These are phyloP conservation scores for Oreotrochilus melanogaster DNA, from an alignment of 2,113 vertebrate genomes.

Conservation along the genomic window DNA sequence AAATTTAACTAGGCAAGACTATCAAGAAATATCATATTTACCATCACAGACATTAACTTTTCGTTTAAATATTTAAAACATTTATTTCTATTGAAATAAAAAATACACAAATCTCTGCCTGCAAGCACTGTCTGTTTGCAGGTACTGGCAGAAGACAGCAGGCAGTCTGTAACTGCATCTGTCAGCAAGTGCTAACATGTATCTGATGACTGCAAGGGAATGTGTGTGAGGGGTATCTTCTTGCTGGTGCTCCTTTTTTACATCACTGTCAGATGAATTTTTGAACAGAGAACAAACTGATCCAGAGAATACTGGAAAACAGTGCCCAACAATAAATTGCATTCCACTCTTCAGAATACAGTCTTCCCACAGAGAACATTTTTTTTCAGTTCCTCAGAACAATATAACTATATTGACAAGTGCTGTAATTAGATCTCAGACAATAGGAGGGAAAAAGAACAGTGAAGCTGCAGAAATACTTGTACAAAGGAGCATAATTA, in stretches of 20 bases:
- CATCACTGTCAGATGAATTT: background rate
- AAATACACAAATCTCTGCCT: background rate
- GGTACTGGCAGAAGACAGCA: background rate
- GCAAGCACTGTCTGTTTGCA: background rate
- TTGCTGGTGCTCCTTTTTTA: background rate
- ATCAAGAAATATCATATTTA: background rate
- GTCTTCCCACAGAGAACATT: background rate
- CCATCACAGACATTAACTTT: background rate
- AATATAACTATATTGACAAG: background rate
- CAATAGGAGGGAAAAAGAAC: background rate
- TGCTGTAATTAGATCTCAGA: slow-evolving; percentile 47
- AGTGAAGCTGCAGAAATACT: slow-evolving; percentile 18
- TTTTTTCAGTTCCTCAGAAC: background rate
- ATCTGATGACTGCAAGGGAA: background rate
- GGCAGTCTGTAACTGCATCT: background rate
- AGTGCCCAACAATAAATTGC: background rate
- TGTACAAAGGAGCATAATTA: slow-evolving; percentile 47
- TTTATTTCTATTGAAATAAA: background rate
- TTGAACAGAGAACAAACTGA: background rate
- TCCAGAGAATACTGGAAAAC: background rate
- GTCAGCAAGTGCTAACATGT: background rate
- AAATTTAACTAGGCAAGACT: background rate
- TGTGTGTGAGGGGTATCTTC: background rate
- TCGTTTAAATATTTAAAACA: background rate
- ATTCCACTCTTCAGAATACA: background rate